Evolutionary conservation across 2,797 vertebrate genomes (phyloP), one percentile per base, ranked within the genome.

Genomic region (Clarias fuscus): DNA sequence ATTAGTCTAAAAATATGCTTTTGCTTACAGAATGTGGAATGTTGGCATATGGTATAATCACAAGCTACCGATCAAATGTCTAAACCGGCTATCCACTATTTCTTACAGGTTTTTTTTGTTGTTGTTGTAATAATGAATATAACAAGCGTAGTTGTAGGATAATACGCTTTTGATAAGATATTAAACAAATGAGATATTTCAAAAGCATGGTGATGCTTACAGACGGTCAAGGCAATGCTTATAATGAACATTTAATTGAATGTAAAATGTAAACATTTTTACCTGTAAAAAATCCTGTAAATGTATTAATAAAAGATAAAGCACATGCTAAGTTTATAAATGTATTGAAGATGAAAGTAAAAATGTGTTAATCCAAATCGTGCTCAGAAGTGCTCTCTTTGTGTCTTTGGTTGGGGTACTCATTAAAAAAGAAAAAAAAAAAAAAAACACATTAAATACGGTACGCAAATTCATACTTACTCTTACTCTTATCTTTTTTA

Each of bases 391-490:
- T 37, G 3, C 78, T 77, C 24, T 59, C 37, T 85, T 76, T 56
- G 40, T 70, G 84, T 90, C 87, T 89, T 89, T 87, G 84, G 85
- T 88, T 82, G 68, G 68, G 75, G 64, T 61, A 20, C 85, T 58
- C 64, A 64, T 58, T 48, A 86, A 65, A 20, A 70, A 61, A 78
- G 59, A 73, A 13, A 59, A 37, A 4, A 7, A 20, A 70, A 61
- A 78, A 71, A 73, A 13, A 59, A 37, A 37, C 7, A 43, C 40
- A 70, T 84, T 84, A 84, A 75, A 88, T 72, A 79, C 56, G 22
- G 56, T 64, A 81, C 27, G 72, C 4, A 17, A 85, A 86, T 80
- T 80, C 56, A 71, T 53, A 62, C 67, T 62, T 70, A 53, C 82
- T 79, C 61, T 87, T 81, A 70, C 33, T 53, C 11, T 53, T 81